phyloP scores from a whole-genome alignment of 2,888 invertebrate genomes.

The Hypolimnas misippus region DNA sequence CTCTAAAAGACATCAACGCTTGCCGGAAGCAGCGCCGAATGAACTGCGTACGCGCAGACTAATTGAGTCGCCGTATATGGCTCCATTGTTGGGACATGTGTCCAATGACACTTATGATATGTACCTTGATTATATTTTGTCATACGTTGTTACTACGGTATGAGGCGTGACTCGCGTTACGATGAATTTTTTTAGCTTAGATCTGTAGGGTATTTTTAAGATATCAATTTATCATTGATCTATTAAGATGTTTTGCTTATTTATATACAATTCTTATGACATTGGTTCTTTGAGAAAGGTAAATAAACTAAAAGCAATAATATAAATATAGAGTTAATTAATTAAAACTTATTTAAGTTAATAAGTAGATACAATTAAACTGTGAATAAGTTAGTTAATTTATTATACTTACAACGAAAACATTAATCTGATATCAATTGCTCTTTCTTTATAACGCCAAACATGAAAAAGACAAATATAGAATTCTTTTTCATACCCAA shows the following conservation, averaged over 20 bases:
- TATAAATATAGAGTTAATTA: too few species aligned
- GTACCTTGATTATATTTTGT: slow-evolving; percentile 25
- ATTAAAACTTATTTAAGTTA: too few species aligned
- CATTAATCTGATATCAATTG: too few species aligned
- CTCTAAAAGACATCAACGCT: slow-evolving; percentile 62
- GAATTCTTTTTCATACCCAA: not conserved
- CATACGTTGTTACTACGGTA: slow-evolving; percentile 21
- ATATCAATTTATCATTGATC: not conserved
- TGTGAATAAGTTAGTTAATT: too few species aligned
- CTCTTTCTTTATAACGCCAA: too few species aligned
- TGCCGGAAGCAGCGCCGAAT: slow-evolving; percentile 48
- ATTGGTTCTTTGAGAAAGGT: too few species aligned
- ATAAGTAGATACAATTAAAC: too few species aligned
- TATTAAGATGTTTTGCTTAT: not conserved
- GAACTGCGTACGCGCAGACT: slow-evolving; percentile 50
- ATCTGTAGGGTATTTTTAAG: not conserved
- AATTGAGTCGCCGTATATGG: slow-evolving; percentile 50
- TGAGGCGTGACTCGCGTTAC: slow-evolving; percentile 19
- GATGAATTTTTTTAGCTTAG: not conserved
- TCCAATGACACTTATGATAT: slow-evolving; percentile 50
- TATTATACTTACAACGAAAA: too few species aligned
- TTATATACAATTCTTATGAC: not conserved
- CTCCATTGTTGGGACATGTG: slow-evolving; percentile 48
- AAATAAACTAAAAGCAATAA: too few species aligned
- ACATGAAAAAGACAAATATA: not conserved